Evolutionary conservation across 2,113 vertebrate species (phyloP).

Genomic region (Oenanthe oenanthe): DNA sequence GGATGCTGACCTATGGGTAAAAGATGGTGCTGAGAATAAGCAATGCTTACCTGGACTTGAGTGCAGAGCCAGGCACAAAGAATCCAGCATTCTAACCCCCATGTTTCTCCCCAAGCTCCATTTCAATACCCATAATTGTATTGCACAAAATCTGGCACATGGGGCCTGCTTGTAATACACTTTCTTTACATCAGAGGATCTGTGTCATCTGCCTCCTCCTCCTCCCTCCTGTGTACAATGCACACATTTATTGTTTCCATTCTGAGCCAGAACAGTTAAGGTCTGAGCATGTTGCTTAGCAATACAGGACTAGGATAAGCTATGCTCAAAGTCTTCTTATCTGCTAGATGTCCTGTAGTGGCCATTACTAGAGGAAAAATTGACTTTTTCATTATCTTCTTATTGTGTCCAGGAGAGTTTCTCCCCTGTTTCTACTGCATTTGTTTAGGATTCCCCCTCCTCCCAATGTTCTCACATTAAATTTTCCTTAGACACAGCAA

Average conservation of each 20-base stretch:
- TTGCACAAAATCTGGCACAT: neutral
- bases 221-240: neutral
- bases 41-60: neutral
- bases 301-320: neutral
- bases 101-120: neutral
- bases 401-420: slow-evolving; percentile 42
- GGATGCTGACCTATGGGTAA: neutral
- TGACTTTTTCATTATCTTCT: slow-evolving; percentile 30
- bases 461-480: neutral
- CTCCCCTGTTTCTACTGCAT: neutral
- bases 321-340: neutral
- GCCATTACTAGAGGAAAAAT: slow-evolving; percentile 8
- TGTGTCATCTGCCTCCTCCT: neutral
- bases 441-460: neutral
- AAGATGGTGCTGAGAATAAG: neutral
- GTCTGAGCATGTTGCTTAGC: slow-evolving; percentile 46
- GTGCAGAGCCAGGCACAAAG: neutral
- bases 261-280: neutral
- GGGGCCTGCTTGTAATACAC: neutral
- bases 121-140: neutral
- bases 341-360: slow-evolving; percentile 1
- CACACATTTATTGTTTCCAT: neutral
- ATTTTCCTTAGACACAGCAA: slow-evolving; percentile 8
- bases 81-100: neutral
- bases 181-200: neutral